Evolutionary conservation across 2,797 vertebrate genomes (phyloP), one percentile per base, ranked within the genome.

Genomic region (Gouania willdenowi): DNA sequence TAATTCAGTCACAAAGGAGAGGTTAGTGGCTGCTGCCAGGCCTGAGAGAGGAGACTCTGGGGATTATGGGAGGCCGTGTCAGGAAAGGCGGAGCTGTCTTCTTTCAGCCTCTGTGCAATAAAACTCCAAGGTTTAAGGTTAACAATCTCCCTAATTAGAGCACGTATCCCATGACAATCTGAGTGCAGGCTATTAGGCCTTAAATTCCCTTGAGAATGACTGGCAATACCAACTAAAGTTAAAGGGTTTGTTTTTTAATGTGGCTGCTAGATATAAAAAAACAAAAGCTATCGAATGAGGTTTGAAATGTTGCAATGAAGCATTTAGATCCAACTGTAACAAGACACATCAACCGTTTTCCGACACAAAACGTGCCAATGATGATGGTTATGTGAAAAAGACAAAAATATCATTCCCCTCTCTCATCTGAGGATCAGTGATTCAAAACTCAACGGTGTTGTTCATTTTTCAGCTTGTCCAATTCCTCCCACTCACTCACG

Each of bases 1-100:
- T 71, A 65, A 77, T 78, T 78, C 61, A 46, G 68, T 52, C 70
- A 75, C 73, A 79, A 77, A 75, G 64, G 57, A 75, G 65, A 79
- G 78, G 81, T 79, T 76, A 60, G 12, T 1, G 18, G 58, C 74
- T 83, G 54, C 72, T 71, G 66, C 68, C 63, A 53, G 59, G 52
- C 43, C 47, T 20, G 32, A 38, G 48, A 56, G 62, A 57, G 29
- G 43, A 56, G 43, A 24, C 76, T 68, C 64, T 25, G 44, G 60
- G 75, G 70, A 64, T 66, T 66, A 53, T 6, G 7, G 9, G 10
- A 2, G 16, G 36, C 23, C 45, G 48, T 48, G 41, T 17, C 41
- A 44, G 48, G n/a, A 18, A 7, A 41, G 43, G 46, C 36, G 16
- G 26, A 42, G 18, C 49, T 6, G 26, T 59, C 57, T 52, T 45